Conservation (phyloP, 2,113 vertebrate species). For the Tetrax tetrax region DNA sequence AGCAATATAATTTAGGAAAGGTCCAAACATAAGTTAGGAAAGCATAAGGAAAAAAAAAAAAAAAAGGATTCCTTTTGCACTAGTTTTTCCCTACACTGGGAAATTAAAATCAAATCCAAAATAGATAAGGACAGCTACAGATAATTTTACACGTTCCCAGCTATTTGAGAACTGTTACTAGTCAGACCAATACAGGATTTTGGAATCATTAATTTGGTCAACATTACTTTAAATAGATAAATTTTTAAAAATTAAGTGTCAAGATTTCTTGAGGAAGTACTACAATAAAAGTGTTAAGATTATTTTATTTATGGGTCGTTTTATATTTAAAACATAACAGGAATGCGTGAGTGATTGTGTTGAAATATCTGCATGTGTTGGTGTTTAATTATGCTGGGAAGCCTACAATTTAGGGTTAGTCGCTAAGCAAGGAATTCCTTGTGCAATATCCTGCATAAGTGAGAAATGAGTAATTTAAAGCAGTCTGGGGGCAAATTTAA, state of each 20-base stretch:
- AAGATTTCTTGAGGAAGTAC: neutral
- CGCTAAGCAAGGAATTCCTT: conserved; percentile 74
- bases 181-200: neutral
- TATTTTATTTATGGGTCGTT: conserved; percentile 69
- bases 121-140: neutral
- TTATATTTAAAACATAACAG: conserved; percentile 65
- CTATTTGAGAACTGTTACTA: neutral
- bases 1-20: neutral
- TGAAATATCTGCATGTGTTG: conserved; percentile 67
- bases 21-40: neutral
- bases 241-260: neutral
- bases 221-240: conserved; percentile 17
- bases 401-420: conserved; percentile 65
- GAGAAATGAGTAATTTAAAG: conserved; percentile 79
- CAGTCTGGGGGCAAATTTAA: conserved; percentile 77
- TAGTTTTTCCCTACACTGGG: neutral
- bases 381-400: conserved; percentile 73
- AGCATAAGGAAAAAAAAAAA: neutral
- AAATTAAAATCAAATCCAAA: neutral
- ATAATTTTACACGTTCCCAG: neutral
- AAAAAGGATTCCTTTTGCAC: neutral
- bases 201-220: neutral
- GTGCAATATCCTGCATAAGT: conserved; percentile 77
- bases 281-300: conserved; percentile 64
- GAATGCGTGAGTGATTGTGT: conserved; percentile 66